Percentiles rank a stretch among this genome's conserved stretches.
These are phyloP conservation scores for Gallinago undulata DNA, from an alignment of 2,113 vertebrate species.

Conservation along the genomic window DNA sequence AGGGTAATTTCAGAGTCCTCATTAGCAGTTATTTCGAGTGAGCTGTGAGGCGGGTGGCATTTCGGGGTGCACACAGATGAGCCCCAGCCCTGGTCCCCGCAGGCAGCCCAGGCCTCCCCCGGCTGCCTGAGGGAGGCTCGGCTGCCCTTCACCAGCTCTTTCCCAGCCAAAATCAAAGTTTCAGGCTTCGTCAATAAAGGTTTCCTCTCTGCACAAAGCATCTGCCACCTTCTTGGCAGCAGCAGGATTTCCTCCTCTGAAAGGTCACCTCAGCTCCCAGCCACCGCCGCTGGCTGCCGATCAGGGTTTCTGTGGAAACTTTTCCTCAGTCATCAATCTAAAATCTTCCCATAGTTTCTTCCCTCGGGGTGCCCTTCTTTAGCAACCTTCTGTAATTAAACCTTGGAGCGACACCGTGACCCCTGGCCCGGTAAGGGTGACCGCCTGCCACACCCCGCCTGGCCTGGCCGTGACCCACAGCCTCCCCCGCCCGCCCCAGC, in stretches of 20 bases:
- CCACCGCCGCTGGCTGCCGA: neutral
- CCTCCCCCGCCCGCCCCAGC: fast-evolving
- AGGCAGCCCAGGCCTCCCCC: neutral
- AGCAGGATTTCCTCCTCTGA: neutral
- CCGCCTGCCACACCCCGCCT: neutral
- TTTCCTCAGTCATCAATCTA: neutral
- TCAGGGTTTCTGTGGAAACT: neutral
- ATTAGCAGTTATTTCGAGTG: fast-evolving
- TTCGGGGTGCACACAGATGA: fast-evolving
- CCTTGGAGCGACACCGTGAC: neutral
- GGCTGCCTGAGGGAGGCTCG: neutral
- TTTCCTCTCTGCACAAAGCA: neutral
- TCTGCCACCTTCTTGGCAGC: neutral
- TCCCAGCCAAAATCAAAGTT: neutral
- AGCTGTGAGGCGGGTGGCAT: neutral
- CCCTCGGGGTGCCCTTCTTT: neutral
- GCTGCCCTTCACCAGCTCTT: neutral
- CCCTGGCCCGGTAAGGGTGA: fast-evolving
- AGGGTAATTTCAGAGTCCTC: neutral
- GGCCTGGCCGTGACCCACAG: fast-evolving
- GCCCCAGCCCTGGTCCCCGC: neutral
- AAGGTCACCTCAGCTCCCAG: conserved; percentile 5
- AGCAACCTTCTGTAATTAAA: neutral
- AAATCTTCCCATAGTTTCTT: neutral
- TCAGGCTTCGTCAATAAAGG: neutral